Evolutionary conservation across 2,113 vertebrate genomes (phyloP).

Genomic region (Trachemys scripta): DNA sequence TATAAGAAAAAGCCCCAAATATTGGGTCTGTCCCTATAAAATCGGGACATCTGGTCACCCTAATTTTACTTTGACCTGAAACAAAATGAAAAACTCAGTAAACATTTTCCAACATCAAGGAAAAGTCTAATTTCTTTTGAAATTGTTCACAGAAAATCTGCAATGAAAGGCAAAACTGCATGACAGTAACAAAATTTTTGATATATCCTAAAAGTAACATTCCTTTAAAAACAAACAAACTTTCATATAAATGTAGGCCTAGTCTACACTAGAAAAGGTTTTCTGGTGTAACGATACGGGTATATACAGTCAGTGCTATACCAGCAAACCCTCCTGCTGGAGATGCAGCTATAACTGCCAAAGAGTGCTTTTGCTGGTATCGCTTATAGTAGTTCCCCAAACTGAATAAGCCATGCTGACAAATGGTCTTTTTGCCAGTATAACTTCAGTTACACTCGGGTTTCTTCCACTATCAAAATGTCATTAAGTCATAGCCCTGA

Average conservation of each 20-base stretch:
- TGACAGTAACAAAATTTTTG: neutral
- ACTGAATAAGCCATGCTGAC: neutral
- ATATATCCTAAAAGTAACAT: neutral
- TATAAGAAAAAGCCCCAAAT: too few relatives aligned
- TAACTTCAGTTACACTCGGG: neutral
- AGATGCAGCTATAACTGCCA: neutral
- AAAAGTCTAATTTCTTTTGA: neutral
- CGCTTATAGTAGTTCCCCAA: too few relatives aligned
- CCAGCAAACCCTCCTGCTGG: neutral
- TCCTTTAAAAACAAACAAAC: neutral
- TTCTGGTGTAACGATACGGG: neutral
- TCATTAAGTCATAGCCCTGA: neutral
- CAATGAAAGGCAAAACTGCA: neutral
- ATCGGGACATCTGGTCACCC: too few relatives aligned
- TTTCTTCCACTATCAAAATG: neutral
- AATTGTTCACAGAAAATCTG: neutral
- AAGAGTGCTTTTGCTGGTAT: neutral
- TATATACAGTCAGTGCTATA: neutral
- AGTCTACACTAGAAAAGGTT: neutral
- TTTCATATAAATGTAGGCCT: neutral
- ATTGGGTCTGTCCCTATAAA: too few relatives aligned
- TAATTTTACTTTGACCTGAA: neutral
- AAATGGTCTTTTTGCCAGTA: neutral
- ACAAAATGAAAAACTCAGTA: accelerated
- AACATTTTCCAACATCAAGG: neutral